These are phyloP conservation scores for Ptychoptera contaminata DNA, from an alignment of 2,888 invertebrate species.

Conservation along the genomic window DNA sequence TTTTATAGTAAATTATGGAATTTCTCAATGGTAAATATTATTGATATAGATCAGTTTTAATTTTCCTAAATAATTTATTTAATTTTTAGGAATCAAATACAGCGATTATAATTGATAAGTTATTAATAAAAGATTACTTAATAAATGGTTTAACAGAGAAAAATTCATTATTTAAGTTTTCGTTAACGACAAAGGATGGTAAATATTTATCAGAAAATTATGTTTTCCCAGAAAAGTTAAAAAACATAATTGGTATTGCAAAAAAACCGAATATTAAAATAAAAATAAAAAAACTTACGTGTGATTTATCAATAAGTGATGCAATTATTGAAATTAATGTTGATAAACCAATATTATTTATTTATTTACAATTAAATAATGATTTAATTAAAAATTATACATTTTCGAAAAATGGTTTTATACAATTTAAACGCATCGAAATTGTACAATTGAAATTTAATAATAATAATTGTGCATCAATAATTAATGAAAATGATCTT, in stretches of 20 bases:
- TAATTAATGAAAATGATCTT: slow-evolving; percentile 17
- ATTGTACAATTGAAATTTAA: slow-evolving; percentile 21
- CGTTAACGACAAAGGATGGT: slow-evolving; percentile 32
- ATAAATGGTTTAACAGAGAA: slow-evolving; percentile 13
- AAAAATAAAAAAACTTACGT: slow-evolving; percentile 18
- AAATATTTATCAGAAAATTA: slow-evolving; percentile 45
- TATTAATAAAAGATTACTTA: slow-evolving; percentile 18
- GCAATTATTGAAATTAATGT: slow-evolving; percentile 22
- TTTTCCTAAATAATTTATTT: not conserved
- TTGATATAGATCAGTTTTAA: not conserved
- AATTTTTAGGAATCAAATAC: slow-evolving; percentile 26
- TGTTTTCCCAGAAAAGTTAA: slow-evolving; percentile 44
- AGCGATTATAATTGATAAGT: slow-evolving; percentile 22
- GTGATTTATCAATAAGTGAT: slow-evolving; percentile 14
- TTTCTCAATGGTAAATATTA: slow-evolving; percentile 18
- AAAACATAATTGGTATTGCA: slow-evolving; percentile 33
- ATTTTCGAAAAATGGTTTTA: slow-evolving; percentile 27
- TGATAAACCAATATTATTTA: slow-evolving; percentile 24
- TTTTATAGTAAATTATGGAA: slow-evolving; percentile 20
- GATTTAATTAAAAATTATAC: slow-evolving; percentile 17
- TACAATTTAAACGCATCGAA: slow-evolving; percentile 22
- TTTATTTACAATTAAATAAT: slow-evolving; percentile 23
- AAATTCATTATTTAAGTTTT: slow-evolving; percentile 28
- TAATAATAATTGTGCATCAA: slow-evolving; percentile 13
- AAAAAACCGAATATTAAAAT: slow-evolving; percentile 35